Conservation (phyloP, 2,113 vertebrate species). For the Smithornis capensis region DNA sequence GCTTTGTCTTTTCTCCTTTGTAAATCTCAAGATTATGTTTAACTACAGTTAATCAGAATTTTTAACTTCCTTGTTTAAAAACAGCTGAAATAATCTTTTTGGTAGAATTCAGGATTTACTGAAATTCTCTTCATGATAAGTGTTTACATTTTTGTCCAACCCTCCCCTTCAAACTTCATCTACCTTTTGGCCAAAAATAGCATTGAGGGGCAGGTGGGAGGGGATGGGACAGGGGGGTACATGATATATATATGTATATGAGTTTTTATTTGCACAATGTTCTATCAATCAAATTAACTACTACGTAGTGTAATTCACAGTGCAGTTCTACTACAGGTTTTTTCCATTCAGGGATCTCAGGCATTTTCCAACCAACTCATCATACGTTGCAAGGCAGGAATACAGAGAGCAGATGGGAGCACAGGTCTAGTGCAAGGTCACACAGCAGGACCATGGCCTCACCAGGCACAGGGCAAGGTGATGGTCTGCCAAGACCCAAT, state of each 20-base stretch:
- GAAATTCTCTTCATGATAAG: neutral
- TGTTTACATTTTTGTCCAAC: neutral
- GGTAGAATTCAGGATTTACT: neutral
- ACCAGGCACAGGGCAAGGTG: neutral
- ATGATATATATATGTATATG: fast-evolving
- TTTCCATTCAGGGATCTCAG: neutral
- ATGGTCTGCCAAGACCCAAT: neutral
- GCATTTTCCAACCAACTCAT: neutral
- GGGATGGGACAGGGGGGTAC: too few relatives aligned
- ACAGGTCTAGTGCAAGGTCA: neutral
- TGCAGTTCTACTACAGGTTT: neutral
- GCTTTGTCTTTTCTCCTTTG: neutral
- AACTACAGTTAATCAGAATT: neutral
- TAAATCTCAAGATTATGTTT: neutral
- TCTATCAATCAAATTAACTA: neutral
- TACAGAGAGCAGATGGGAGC: neutral
- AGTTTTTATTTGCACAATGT: neutral
- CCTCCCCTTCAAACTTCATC: neutral
- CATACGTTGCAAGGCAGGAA: neutral
- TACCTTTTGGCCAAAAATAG: neutral
- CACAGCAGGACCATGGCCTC: neutral
- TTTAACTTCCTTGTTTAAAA: neutral
- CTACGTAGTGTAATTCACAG: neutral
- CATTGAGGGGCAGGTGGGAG: fast-evolving
- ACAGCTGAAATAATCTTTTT: neutral